Conservation (phyloP, 1,140 invertebrate species). For the Telenomus remus region DNA sequence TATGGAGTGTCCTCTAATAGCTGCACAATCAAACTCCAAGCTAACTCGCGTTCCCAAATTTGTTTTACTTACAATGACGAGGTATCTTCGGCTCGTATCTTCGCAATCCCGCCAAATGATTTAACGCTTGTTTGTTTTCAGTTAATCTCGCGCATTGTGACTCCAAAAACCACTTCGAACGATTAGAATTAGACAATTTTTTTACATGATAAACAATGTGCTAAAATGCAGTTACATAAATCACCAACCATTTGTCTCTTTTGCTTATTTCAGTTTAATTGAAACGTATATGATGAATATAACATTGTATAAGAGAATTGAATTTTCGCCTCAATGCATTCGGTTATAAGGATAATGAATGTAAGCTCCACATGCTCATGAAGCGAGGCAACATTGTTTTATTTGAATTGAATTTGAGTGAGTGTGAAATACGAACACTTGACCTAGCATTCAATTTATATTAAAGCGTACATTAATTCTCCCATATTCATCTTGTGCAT, state of each 20-base stretch:
- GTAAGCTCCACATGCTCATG: no score
- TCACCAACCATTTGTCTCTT: no score
- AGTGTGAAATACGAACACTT: no score
- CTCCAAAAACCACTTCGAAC: conserved; percentile 5
- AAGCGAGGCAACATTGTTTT: no score
- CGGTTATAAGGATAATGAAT: no score
- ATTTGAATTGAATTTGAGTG: no score
- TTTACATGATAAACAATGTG: conserved; percentile 3
- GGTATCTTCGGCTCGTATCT: conserved; percentile 40
- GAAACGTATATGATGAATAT: neutral
- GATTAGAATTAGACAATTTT: conserved; percentile 16
- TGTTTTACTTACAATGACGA: conserved; percentile 52
- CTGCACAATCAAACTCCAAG: conserved; percentile 46
- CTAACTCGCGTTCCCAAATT: conserved; percentile 53
- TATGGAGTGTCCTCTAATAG: conserved; percentile 53
- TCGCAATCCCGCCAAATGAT: conserved; percentile 26
- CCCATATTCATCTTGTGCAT: no score
- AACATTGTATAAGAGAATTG: neutral
- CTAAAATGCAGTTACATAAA: neutral
- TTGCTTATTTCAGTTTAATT: no score
- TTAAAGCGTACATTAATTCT: no score
- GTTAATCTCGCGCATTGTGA: conserved; percentile 30
- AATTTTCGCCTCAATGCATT: no score
- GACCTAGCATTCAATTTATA: no score
- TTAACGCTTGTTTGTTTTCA: conserved; percentile 52